phyloP scores from a whole-genome alignment of 2,888 invertebrate genomes.

The Hermaeophaga mercurialis region DNA sequence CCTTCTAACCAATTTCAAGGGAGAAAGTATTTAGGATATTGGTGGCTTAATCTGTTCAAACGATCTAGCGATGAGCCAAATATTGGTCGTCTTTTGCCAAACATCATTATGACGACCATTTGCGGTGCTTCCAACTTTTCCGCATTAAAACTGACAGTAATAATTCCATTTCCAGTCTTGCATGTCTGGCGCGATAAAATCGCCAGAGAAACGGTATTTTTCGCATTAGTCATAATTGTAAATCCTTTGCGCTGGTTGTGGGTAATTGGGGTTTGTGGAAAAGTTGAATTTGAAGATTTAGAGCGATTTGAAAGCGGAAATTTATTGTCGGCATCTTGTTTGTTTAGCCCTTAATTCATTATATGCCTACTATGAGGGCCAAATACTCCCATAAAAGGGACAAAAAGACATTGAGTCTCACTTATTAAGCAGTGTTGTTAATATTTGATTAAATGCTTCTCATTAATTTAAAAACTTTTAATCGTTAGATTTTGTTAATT shows the following conservation, averaged over 20 bases:
- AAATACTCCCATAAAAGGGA: too few species aligned
- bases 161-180: constrained; percentile 28
- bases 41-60: too few species aligned
- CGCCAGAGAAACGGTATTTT: constrained; percentile 27
- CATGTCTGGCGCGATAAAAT: constrained; percentile 31
- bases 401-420: too few species aligned
- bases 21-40: too few species aligned
- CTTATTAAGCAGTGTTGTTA: too few species aligned
- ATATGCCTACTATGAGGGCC: neutral
- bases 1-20: too few species aligned
- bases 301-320: constrained; percentile 16
- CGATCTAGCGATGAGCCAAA: too few species aligned
- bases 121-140: constrained; percentile 14
- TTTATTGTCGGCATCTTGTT: constrained; percentile 4
- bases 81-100: too few species aligned
- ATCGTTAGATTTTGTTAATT: too few species aligned
- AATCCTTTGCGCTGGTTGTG: constrained; percentile 23
- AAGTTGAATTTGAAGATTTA: constrained; percentile 31
- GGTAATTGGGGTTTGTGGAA: constrained; percentile 29
- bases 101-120: constrained; percentile 12
- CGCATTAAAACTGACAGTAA: constrained; percentile 25
- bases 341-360: neutral
- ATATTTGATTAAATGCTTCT: too few species aligned
- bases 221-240: constrained; percentile 33
- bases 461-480: too few species aligned